Evolutionary conservation across 2,113 vertebrate genomes (phyloP).

Genomic region (Vanacampus margaritifer): DNA sequence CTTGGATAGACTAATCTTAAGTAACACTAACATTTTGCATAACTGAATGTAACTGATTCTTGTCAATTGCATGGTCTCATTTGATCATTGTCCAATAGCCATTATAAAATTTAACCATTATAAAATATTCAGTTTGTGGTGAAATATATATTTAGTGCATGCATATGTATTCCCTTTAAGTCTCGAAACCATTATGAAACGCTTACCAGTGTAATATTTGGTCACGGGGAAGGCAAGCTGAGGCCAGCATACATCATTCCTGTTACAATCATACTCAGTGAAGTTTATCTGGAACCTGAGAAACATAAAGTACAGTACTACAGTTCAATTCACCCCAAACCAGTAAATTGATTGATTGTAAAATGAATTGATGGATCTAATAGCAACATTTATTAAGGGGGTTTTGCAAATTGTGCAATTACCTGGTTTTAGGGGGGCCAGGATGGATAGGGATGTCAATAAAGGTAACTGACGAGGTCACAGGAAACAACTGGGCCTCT

Average conservation of each 20-base stretch:
- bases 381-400: not conserved
- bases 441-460: conserved; percentile 73
- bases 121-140: not conserved
- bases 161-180: not conserved
- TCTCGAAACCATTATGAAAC: not conserved
- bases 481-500: conserved; percentile 68
- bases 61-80: too few relatives aligned
- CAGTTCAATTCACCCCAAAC: too few relatives aligned
- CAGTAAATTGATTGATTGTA: too few relatives aligned
- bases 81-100: too few relatives aligned
- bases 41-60: not conserved
- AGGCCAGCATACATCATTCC: conserved; percentile 91
- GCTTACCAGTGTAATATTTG: conserved; percentile 83
- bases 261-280: conserved; percentile 89
- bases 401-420: conserved; percentile 8
- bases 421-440: conserved; percentile 79
- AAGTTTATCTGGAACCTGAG: conserved; percentile 87
- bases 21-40: not conserved
- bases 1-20: not conserved
- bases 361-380: not conserved
- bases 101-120: not conserved
- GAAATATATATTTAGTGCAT: not conserved
- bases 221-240: conserved; percentile 87
- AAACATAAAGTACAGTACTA: not conserved
- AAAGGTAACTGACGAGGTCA: conserved; percentile 85